Percentiles rank a stretch among this genome's conserved stretches.
Evolutionary conservation across 2,888 invertebrate species (phyloP).

Genomic region (Tachina fera): DNA sequence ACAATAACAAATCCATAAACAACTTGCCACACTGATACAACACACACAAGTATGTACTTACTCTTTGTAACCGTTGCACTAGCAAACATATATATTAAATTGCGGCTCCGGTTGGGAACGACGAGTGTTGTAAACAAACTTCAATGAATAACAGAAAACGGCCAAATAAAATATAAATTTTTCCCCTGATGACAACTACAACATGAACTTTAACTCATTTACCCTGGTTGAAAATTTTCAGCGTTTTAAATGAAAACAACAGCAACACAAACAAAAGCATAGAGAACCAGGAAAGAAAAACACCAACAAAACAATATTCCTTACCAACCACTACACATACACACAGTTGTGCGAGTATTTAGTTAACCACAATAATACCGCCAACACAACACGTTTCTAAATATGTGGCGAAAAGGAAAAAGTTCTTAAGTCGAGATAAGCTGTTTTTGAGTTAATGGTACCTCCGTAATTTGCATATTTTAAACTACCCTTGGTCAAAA

Average conservation of each 20-base stretch:
- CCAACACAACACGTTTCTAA: conserved; percentile 44
- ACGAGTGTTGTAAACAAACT: conserved; percentile 41
- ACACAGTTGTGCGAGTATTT: conserved; percentile 1
- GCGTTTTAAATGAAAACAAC: conserved; percentile 38
- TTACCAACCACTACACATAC: conserved; percentile 18
- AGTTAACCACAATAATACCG: conserved; percentile 61
- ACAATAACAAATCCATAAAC: conserved; percentile 8
- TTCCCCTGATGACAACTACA: conserved; percentile 71
- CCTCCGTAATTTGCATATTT: too few species aligned
- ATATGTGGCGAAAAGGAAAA: too few species aligned
- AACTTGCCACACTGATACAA: not conserved
- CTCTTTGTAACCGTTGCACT: not conserved
- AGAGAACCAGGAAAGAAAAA: conserved; percentile 15
- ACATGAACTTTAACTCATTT: conserved; percentile 61
- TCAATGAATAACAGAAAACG: conserved; percentile 72
- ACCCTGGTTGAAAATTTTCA: conserved; percentile 32
- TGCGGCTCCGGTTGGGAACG: conserved; percentile 26
- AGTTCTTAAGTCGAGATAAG: too few species aligned
- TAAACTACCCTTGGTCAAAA: too few species aligned
- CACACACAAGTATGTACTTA: not conserved
- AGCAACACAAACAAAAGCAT: not conserved
- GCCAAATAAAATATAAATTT: conserved; percentile 72
- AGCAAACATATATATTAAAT: conserved; percentile 19
- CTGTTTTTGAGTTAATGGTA: too few species aligned
- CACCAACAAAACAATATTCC: conserved; percentile 20